phyloP scores from a whole-genome alignment of 2,797 vertebrate species.

The Intellagama lesueurii region DNA sequence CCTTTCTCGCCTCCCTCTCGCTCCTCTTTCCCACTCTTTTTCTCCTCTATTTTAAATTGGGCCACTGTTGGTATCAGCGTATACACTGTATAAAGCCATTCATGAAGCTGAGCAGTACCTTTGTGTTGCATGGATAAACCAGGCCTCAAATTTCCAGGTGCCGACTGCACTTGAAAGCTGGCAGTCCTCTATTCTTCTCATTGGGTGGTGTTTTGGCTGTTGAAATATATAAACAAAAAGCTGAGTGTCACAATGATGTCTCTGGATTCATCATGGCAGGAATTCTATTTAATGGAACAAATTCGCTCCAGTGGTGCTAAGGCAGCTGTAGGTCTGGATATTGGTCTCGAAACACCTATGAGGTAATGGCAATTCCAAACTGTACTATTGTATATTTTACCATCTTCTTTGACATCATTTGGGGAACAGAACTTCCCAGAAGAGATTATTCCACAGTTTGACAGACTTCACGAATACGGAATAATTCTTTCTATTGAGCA shows the following conservation, averaged over 20 bases:
- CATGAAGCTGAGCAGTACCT: no score
- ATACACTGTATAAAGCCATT: no score
- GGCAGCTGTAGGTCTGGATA: conserved; percentile 17
- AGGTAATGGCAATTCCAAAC: conserved; percentile 56
- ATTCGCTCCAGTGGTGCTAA: conserved; percentile 37
- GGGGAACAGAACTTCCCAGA: conserved; percentile 50
- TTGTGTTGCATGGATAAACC: neutral
- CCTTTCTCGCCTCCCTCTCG: no score
- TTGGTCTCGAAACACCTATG: conserved; percentile 58
- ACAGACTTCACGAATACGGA: conserved; percentile 50
- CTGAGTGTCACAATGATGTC: neutral
- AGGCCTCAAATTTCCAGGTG: neutral
- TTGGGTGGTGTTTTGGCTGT: neutral
- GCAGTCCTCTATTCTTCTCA: neutral
- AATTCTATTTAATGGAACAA: conserved; percentile 56
- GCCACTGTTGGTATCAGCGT: no score
- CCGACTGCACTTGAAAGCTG: neutral
- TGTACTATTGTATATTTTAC: conserved; percentile 43
- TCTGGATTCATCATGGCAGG: conserved; percentile 42
- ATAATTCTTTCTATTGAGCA: conserved; percentile 56
- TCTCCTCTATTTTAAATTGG: no score
- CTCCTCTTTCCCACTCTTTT: no score
- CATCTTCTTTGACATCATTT: conserved; percentile 58
- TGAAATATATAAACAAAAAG: conserved; percentile 38
- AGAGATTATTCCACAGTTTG: conserved; percentile 42